A percentile compares a stretch with the other conserved stretches of the same genome.
Conservation (phyloP, 2,888 invertebrate species). For the Xylota sylvarum region DNA sequence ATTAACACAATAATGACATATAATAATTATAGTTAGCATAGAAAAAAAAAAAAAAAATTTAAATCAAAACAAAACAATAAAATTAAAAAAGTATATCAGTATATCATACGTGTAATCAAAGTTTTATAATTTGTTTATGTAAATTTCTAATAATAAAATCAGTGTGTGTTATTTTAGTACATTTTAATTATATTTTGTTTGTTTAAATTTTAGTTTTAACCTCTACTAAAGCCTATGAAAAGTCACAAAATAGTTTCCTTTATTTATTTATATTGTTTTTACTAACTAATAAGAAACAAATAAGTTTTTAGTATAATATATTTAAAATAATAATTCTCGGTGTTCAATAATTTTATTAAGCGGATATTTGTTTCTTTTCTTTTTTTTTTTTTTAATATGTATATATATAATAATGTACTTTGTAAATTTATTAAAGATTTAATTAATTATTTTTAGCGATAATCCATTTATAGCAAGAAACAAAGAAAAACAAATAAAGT, state of each 20-base stretch:
- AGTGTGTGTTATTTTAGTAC: conserved; percentile 32
- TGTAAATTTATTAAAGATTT: conserved; percentile 34
- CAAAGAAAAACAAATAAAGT: conserved; percentile 29
- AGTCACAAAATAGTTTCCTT: conserved; percentile 63
- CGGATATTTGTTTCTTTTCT: conserved; percentile 35
- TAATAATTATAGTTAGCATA: conserved; percentile 42
- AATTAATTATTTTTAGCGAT: conserved; percentile 52
- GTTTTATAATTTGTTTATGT: conserved; percentile 12
- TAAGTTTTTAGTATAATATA: conserved; percentile 27
- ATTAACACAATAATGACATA: conserved; percentile 61
- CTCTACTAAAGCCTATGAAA: conserved; percentile 66
- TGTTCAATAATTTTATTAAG: conserved; percentile 59
- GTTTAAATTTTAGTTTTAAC: conserved; percentile 15
- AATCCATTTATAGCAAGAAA: conserved; percentile 55
- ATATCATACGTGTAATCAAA: conserved; percentile 28
- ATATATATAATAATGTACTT: conserved; percentile 23
- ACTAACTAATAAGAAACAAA: conserved; percentile 54
- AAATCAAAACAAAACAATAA: not conserved
- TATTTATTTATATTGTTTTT: conserved; percentile 14
- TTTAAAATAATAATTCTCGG: conserved; percentile 70
- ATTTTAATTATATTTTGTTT: conserved; percentile 23
- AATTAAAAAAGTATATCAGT: conserved; percentile 22
- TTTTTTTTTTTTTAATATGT: conserved; percentile 1
- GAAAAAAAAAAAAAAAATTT: conserved; percentile 8
- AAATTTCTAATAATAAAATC: conserved; percentile 39